Evolutionary conservation across 1,140 invertebrate species (phyloP), one percentile per base, ranked within the genome.

Genomic region (Tetranychus urticae): DNA sequence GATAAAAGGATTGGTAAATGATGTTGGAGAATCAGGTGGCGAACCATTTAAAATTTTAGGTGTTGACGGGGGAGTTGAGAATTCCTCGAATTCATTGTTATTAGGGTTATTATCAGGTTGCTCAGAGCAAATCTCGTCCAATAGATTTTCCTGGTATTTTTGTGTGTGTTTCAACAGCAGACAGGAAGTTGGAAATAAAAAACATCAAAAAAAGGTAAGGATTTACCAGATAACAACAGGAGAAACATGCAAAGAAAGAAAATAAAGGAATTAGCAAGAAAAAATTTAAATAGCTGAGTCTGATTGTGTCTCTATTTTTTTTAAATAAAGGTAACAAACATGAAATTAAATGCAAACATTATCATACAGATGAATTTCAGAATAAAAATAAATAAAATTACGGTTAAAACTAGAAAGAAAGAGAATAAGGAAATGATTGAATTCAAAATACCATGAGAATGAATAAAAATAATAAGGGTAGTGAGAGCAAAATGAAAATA

Each of bases 51-150:
- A 31, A 13, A n/a, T 35, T 37, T 60, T 50, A 4, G 62, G 62
- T 39, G 62, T 61, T n/a, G 62, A 60, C 31, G 62, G 62, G 3
- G 62, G 62, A 57, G 61, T 63, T 35, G 31, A 39, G 46, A 60
- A 60, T 54, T 60, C 59, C 46, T 59, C 57, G 31, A n/a, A 59
- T 4, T 60, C 59, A 52, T 5, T 42, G 39, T 33, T 58, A 34
- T 58, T 46, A 46, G 14, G 33, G 36, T 37, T 62, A 56, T n/a
- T 55, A 2, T 36, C 12, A 23, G 39, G 5, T 42, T 42, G 34
- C 13, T 63, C 60, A 54, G 35, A 57, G 45, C 62, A 63, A 13
- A 63, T 46, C 33, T 63, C 59, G 13, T 52, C 12, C 39, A 63
- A 14, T 48, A 63, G 34, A 34, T 61, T 56, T 31, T 63, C 62